Conservation (phyloP, 2,888 invertebrate genomes). For the Aphrophora alni region DNA sequence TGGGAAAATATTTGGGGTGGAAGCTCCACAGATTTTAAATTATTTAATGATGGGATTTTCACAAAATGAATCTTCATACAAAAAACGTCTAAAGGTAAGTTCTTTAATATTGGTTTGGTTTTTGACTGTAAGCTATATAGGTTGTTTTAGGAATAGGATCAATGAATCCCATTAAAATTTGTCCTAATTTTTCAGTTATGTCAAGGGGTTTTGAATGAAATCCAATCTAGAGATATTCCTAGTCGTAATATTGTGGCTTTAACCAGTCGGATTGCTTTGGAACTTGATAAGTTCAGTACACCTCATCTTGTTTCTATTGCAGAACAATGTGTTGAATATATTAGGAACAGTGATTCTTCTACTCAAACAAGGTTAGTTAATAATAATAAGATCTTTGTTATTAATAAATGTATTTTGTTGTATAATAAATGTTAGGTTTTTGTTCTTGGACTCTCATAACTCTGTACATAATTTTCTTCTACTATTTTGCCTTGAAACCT, state of each 20-base stretch:
- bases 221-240: constrained; percentile 57
- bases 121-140: too few relatives aligned
- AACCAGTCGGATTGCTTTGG: constrained; percentile 60
- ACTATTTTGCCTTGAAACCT: too few relatives aligned
- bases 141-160: neutral
- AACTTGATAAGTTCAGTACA: constrained; percentile 61
- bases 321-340: constrained; percentile 63
- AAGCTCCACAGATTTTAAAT: constrained; percentile 54
- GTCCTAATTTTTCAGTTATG: constrained; percentile 42
- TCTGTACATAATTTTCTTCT: too few relatives aligned
- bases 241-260: constrained; percentile 59
- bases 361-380: constrained; percentile 60
- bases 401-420: neutral
- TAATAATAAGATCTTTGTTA: constrained; percentile 14
- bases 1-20: constrained; percentile 51
- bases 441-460: too few relatives aligned
- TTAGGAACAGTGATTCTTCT: constrained; percentile 59
- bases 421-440: too few relatives aligned
- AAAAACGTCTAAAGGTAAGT: constrained; percentile 54
- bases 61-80: constrained; percentile 50
- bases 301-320: constrained; percentile 63
- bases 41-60: constrained; percentile 54
- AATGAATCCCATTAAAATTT: neutral
- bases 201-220: constrained; percentile 56
- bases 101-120: too few relatives aligned